A percentile compares a stretch with the other conserved stretches of the same genome.
phyloP scores from a whole-genome alignment of 2,888 invertebrate species.

The Aphodius sticticus region DNA sequence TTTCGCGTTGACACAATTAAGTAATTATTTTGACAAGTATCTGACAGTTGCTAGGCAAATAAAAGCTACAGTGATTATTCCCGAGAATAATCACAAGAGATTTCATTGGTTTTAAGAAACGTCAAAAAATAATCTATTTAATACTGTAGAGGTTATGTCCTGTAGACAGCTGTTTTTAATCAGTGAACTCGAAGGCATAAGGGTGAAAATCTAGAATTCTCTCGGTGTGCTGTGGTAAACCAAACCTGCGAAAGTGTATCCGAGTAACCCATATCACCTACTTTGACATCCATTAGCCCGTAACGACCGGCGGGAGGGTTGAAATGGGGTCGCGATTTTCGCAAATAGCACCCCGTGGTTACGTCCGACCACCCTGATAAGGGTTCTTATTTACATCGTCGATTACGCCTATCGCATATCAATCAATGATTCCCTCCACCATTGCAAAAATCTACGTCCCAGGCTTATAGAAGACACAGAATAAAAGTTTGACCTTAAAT shows the following conservation, averaged over 20 bases:
- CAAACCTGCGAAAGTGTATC: neutral
- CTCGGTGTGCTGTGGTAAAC: neutral
- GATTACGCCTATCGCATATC: neutral
- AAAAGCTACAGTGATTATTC: too few species aligned
- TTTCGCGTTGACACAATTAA: too few species aligned
- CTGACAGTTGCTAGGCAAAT: too few species aligned
- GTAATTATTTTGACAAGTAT: too few species aligned
- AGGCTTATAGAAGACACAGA: too few species aligned
- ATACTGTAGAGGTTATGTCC: neutral
- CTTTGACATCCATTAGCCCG: slow-evolving; percentile 4
- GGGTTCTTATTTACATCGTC: neutral
- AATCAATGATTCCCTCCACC: neutral
- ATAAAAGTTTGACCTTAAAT: too few species aligned
- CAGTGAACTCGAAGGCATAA: neutral
- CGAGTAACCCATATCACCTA: neutral
- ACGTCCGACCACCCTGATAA: neutral
- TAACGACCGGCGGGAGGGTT: neutral
- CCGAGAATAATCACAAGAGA: too few species aligned
- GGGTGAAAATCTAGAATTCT: neutral
- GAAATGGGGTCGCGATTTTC: neutral
- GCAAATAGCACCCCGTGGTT: neutral
- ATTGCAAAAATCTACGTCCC: too few species aligned
- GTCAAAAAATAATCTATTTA: too few species aligned
- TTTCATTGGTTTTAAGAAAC: too few species aligned
- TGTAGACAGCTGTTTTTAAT: neutral